Evolutionary conservation across 2,888 invertebrate species (phyloP), one percentile per base, ranked within the genome.

Genomic region (Gortyna flavago): DNA sequence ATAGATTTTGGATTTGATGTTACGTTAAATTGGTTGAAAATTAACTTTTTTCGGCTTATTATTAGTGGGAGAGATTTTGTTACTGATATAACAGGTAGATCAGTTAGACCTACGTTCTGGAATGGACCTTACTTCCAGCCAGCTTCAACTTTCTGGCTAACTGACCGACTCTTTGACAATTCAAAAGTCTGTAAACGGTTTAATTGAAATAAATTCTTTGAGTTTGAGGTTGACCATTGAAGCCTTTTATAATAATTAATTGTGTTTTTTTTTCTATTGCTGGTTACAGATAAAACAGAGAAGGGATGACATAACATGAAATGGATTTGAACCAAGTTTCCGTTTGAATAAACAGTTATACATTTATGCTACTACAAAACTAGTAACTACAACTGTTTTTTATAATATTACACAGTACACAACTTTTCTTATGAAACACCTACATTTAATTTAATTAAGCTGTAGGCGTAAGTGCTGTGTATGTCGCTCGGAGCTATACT

Each of bases 401-500:
- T 62, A 54, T 16, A 57, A 72, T 54, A 57, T 59, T 72, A 48
- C 13, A 62, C 64, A 64, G n/a, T 6, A 35, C 29, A 35, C 64
- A 9, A 32, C 32, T 62, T 72, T 35, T 9, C 75, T 79, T 83
- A 64, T 38, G 38, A 38, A 51, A 76, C 68, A 68, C n/a, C 4
- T 16, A 69, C 62, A 77, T 66, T 69, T 62, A 75, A 79, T 73
- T 83, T 71, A 11, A 61, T 51, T 61, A 35, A 7, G 21, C 64
- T 68, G 65, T 48, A 44, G 32, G 61, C 77, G 70, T 61, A 32
- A 48, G 66, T n/a, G 25, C 62, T 41, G 62, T n/a, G 59, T 51
- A 61, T 44, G 69, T 84, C 80, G 84, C 84, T 75, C 51, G 29
- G 13, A 84, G 84, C 81, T 32, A 83, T 13, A 65, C n/a, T 69